phyloP scores from a whole-genome alignment of 2,113 vertebrate genomes.

The Chauna torquata region DNA sequence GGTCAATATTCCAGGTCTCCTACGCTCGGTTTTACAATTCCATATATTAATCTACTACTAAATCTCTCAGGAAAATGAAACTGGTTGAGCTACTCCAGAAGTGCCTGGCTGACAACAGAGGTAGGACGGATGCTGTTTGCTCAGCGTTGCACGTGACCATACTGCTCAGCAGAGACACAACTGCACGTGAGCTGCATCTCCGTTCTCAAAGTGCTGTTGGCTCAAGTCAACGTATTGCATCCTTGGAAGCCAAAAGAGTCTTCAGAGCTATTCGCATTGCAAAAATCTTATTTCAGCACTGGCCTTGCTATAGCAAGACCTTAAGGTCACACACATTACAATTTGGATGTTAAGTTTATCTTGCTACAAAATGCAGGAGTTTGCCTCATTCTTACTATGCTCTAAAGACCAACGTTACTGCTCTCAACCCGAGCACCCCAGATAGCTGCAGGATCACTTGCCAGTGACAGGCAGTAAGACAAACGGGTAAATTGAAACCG shows the following conservation, averaged over 20 bases:
- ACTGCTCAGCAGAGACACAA: not conserved
- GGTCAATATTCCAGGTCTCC: not conserved
- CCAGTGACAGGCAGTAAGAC: not conserved
- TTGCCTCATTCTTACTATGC: not conserved
- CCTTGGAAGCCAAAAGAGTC: not conserved
- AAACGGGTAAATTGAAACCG: not conserved
- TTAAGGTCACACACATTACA: not conserved
- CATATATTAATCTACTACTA: not conserved
- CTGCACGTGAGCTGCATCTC: not conserved
- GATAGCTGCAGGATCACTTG: not conserved
- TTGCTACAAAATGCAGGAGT: not conserved
- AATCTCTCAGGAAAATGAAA: not conserved
- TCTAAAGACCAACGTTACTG: not conserved
- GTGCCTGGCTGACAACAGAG: not conserved
- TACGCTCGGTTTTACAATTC: not conserved
- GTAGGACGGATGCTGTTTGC: not conserved
- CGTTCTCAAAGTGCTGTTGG: not conserved
- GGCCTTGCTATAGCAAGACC: not conserved
- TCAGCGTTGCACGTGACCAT: not conserved
- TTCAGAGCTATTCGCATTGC: not conserved
- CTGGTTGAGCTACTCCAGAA: not conserved
- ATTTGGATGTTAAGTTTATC: not conserved
- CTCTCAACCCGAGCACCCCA: not conserved
- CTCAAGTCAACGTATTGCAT: not conserved
- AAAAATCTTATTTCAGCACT: slow-evolving; percentile 14